These are phyloP conservation scores for Clarias fuscus DNA, from an alignment of 2,797 vertebrate genomes.

Conservation along the genomic window DNA sequence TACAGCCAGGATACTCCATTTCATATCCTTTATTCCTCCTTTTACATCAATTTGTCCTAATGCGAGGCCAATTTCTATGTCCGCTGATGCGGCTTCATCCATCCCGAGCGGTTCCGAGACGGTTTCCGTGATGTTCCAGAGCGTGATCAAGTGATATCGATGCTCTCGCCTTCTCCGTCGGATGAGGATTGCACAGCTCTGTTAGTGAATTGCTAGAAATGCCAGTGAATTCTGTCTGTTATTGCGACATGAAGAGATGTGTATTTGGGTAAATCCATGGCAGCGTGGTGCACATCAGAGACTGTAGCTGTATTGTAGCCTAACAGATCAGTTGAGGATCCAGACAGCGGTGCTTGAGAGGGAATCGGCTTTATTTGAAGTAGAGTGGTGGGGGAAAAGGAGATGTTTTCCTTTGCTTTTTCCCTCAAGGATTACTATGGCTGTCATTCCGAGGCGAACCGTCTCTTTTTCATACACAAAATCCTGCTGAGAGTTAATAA, in stretches of 20 bases:
- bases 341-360: constrained; percentile 38
- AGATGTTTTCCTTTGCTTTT: constrained; percentile 34
- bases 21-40: background rate
- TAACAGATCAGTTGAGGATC: constrained; percentile 38
- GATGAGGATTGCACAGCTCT: background rate
- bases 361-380: constrained; percentile 29
- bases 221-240: background rate
- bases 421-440: constrained; percentile 42
- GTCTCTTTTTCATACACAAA: background rate
- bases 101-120: background rate
- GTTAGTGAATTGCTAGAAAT: background rate
- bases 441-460: constrained; percentile 39
- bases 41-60: background rate
- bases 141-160: background rate
- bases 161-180: background rate
- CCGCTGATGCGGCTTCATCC: background rate
- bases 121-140: background rate
- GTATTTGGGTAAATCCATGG: constrained; percentile 9
- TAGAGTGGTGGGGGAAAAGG: constrained; percentile 12
- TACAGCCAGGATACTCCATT: constrained; percentile 32
- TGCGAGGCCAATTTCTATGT: background rate
- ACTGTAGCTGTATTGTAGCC: constrained; percentile 29
- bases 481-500: constrained; percentile 10
- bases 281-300: constrained; percentile 11
- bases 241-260: background rate